phyloP scores from a whole-genome alignment of 2,888 invertebrate genomes.

The Rhyacophila evoluta region DNA sequence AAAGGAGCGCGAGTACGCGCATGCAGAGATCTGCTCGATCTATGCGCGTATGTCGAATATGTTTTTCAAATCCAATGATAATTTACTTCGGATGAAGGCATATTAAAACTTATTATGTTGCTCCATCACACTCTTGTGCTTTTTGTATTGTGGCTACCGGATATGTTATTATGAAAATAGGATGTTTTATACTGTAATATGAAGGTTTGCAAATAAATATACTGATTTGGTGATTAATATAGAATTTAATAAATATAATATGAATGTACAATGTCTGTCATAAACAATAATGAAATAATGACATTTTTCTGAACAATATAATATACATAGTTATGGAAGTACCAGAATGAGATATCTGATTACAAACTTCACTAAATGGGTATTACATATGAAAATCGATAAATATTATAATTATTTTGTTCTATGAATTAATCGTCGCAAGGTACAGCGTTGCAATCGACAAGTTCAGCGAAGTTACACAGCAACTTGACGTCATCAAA shows the following conservation, averaged over 20 bases:
- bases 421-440: not conserved
- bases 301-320: not conserved
- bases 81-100: too few species aligned
- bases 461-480: constrained; percentile 63
- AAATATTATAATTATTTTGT: not conserved
- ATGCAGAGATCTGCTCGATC: too few species aligned
- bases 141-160: too few species aligned
- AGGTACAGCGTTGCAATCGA: constrained; percentile 53
- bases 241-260: constrained; percentile 2
- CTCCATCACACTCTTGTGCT: too few species aligned
- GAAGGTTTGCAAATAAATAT: too few species aligned
- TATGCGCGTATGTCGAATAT: too few species aligned
- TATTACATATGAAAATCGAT: not conserved
- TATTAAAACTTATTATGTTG: too few species aligned
- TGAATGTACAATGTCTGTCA: not conserved
- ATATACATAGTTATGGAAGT: not conserved
- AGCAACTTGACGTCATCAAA: constrained; percentile 60
- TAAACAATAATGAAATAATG: not conserved
- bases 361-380: not conserved
- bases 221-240: too few species aligned
- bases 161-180: too few species aligned
- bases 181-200: too few species aligned
- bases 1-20: too few species aligned
- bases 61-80: too few species aligned
- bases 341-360: not conserved